These are phyloP conservation scores for Rhagoletis pomonella DNA, from an alignment of 1,140 invertebrate genomes.

Conservation along the genomic window DNA sequence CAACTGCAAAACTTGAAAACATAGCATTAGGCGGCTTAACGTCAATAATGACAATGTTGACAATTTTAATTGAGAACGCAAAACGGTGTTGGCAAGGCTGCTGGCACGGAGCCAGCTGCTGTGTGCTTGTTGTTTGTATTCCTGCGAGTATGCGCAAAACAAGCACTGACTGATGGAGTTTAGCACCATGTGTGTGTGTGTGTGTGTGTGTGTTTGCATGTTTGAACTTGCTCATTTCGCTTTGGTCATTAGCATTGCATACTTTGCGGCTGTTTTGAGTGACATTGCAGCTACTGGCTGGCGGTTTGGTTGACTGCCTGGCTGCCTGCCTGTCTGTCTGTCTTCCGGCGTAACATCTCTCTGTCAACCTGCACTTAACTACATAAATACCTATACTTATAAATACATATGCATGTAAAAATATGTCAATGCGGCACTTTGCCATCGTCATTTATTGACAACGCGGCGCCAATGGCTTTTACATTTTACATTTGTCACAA, in stretches of 20 bases:
- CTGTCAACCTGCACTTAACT: not conserved
- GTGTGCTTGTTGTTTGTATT: not conserved
- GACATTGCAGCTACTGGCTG: not conserved
- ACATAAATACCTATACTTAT: not conserved
- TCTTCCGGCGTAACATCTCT: not conserved
- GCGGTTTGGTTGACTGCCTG: not conserved
- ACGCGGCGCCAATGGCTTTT: slow-evolving; percentile 30
- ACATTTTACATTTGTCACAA: slow-evolving; percentile 35
- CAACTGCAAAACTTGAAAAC: slow-evolving; percentile 40
- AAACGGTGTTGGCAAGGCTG: slow-evolving; percentile 35
- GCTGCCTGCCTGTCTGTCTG: not conserved
- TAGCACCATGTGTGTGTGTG: not conserved
- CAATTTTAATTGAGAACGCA: slow-evolving; percentile 46
- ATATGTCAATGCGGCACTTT: not conserved
- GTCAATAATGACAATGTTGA: slow-evolving; percentile 51
- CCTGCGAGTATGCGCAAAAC: not conserved
- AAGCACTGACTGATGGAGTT: not conserved
- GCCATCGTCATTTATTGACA: slow-evolving; percentile 27
- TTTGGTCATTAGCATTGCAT: slow-evolving; percentile 32
- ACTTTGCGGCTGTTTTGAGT: slow-evolving; percentile 42
- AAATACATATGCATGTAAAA: no score
- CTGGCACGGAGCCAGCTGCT: slow-evolving; percentile 15
- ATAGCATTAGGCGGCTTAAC: slow-evolving; percentile 42
- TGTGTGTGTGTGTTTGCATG: not conserved
- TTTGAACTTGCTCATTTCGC: not conserved